Evolutionary conservation across 2,113 vertebrate species (phyloP), one percentile per base, ranked within the genome.

Genomic region (Coryphaenoides rupestris): DNA sequence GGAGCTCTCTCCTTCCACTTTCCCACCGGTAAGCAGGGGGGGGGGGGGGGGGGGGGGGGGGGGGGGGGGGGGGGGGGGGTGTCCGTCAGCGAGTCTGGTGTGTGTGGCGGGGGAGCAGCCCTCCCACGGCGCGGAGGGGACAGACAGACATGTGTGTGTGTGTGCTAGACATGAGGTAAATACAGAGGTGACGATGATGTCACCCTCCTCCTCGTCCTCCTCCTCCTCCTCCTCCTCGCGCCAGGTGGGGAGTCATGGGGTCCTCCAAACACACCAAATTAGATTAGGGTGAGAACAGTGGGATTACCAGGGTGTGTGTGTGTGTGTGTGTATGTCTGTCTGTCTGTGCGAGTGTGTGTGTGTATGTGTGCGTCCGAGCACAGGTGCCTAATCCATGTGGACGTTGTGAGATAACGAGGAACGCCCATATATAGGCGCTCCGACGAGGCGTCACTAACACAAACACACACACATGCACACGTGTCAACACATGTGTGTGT

Each of bases 361-460:
- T 14, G 3, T 57, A 16, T 13, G 56, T 58, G 57, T 62, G 54
- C 72, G 63, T 50, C 58, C 73, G 74, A 53, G 65, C 82, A 78
- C 80, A 86, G 80, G 80, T 87, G 81, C 80, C 73, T 87, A 83
- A 87, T 81, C 85, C 81, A 77, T 81, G 70, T 69, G 63, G 66
- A 68, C 68, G 65, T 57, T 14, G 45, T 49, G 61, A 68, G 65
- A 64, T 69, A 81, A 60, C 47, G 64, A 78, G 22, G 61, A 66
- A 76, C 65, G 76, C 66, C 64, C 76, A 76, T 74, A 77, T 72
- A 65, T 79, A 62, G 72, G 65, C 26, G n/a, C 14, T 67, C 60
- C 61, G 63, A 68, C 79, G 77, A 82, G 78, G 79, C n/a, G 26
- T 62, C 76, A 72, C 76, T 70, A 66, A 78, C 74, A 85, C 28